Base-by-base conservation (phyloP, 2,888 invertebrate species). In the Flabesymbios commensalis region DNA sequence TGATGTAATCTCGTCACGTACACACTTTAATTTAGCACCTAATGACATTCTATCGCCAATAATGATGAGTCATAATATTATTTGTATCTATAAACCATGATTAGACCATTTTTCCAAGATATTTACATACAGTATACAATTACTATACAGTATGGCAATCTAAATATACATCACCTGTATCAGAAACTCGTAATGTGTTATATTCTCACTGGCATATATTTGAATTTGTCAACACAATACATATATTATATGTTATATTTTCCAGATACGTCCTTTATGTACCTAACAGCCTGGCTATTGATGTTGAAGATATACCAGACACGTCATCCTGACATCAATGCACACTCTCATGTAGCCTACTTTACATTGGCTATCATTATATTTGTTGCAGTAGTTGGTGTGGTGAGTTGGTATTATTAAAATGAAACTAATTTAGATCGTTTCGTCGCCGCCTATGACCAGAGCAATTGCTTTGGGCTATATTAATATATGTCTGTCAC, bases 201-300 rank as follows among this genome's bases (percentile, higher is more conserved):
- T n/a, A n/a, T n/a, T n/a, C 39, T 36, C 10, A 36, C n/a, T 36
- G 10, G 10, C 10, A 36, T 36, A 14, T 36, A n/a, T 36, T 10
- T 36, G n/a, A 10, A 36, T n/a, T 36, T 36, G 10, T 14, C n/a
- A n/a, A n/a, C 39, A 36, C 39, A 14, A 36, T 14, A 36, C 39
- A 36, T 52, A 3, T 2, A 7, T 52, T 2, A 19, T 29, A 52
- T 31, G 4, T 36, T 29, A 1, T 22, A 26, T 2, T 58, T 32
- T 17, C 29, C 85, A 93, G 93, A 94, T 80, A 92, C 93, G 0
- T 91, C 93, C 70, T 93, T 93, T 80, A 94, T 94, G 94, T 94
- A 94, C 82, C 89, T 93, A 70, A 92, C 93, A 74, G 89, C 92
- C 0, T 90, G 92, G 59, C 83, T 94, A 55, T 90, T 89, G 74